Conservation (phyloP, 2,888 invertebrate genomes). For the Pammene fasciana region DNA sequence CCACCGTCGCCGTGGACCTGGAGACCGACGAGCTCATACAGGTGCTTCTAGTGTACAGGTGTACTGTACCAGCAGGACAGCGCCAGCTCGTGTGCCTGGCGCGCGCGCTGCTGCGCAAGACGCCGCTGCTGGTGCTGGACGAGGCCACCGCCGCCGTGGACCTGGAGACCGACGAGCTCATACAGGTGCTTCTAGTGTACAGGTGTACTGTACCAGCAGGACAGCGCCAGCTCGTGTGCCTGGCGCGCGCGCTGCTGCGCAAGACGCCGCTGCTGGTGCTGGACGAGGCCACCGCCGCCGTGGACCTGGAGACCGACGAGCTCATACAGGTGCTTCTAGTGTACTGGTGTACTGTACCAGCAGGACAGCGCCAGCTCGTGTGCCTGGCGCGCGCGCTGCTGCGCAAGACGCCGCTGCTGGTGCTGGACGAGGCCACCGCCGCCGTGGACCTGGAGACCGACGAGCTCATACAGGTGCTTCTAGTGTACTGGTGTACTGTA, state of each 20-base stretch:
- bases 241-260: too few species aligned
- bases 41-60: slow-evolving; percentile 64
- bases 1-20: slow-evolving; percentile 91
- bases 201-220: slow-evolving; percentile 55
- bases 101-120: too few species aligned
- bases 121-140: slow-evolving; percentile 62
- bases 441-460: slow-evolving; percentile 92
- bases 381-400: too few species aligned
- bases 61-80: background rate
- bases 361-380: background rate
- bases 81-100: too few species aligned
- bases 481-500: too few species aligned
- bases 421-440: slow-evolving; percentile 88
- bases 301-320: slow-evolving; percentile 89
- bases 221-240: slow-evolving; percentile 91
- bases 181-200: slow-evolving; percentile 80
- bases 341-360: too few species aligned
- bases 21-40: slow-evolving; percentile 89
- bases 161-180: slow-evolving; percentile 87
- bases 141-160: slow-evolving; percentile 93
- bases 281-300: slow-evolving; percentile 91
- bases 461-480: slow-evolving; percentile 84
- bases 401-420: slow-evolving; percentile 8
- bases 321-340: slow-evolving; percentile 83
- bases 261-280: slow-evolving; percentile 4